Conservation (phyloP, 2,113 vertebrate species). For the Dipodomys stephensi region DNA sequence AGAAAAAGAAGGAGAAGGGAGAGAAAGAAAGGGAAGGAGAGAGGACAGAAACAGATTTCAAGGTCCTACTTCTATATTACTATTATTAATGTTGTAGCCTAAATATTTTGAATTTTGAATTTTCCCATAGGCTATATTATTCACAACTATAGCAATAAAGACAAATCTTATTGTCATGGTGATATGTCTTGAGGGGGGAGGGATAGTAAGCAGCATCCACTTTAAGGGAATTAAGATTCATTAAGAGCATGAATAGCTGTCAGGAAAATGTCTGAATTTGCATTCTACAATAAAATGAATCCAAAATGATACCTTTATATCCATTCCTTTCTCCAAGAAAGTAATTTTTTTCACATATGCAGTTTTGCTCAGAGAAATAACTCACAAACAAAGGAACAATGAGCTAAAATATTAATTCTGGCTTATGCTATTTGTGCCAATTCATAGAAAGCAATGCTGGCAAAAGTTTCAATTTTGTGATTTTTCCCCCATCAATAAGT, state of each 20-base stretch:
- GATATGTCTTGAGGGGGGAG: not conserved
- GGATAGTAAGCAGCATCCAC: not conserved
- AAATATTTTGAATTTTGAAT: slow-evolving; percentile 13
- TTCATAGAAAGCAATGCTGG: slow-evolving; percentile 34
- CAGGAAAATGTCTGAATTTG: slow-evolving; percentile 1
- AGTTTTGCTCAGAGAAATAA: slow-evolving; percentile 14
- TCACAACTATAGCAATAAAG: not conserved
- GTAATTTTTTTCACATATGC: not conserved
- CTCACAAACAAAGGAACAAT: not conserved
- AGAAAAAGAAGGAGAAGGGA: too few relatives aligned
- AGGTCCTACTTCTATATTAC: too few relatives aligned
- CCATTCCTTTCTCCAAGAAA: not conserved
- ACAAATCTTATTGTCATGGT: not conserved
- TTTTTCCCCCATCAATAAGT: slow-evolving; percentile 28
- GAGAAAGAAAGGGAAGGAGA: too few relatives aligned
- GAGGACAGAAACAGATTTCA: too few relatives aligned
- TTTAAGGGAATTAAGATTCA: not conserved
- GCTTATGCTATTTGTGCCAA: not conserved
- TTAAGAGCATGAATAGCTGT: slow-evolving; percentile 4
- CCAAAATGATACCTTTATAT: not conserved
- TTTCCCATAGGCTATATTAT: slow-evolving; percentile 11
- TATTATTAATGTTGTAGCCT: not conserved
- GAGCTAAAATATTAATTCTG: slow-evolving; percentile 43
- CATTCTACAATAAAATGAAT: not conserved
- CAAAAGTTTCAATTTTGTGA: not conserved